These are phyloP conservation scores for Gallirallus australis DNA, from an alignment of 2,797 vertebrate genomes.

Conservation along the genomic window DNA sequence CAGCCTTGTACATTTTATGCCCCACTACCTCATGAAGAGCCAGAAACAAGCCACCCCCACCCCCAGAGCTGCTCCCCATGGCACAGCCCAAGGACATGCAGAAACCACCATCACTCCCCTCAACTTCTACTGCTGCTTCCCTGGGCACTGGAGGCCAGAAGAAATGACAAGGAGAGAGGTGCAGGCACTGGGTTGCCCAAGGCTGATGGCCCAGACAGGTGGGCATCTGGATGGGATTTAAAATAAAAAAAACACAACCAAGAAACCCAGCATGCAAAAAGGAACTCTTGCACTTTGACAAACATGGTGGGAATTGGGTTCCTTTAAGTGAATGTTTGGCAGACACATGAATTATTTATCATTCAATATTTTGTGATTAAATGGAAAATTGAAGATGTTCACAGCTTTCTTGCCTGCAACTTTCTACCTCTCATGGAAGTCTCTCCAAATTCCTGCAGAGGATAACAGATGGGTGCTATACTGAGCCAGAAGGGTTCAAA, in stretches of 20 bases:
- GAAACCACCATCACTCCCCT: background rate
- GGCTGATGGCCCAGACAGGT: conserved; percentile 56
- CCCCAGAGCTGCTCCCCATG: background rate
- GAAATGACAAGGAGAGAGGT: conserved; percentile 51
- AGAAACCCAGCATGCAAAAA: background rate
- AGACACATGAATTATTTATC: conserved; percentile 84
- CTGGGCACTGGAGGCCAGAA: background rate
- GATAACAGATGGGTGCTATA: background rate
- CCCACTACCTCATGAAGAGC: background rate
- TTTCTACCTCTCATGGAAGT: background rate
- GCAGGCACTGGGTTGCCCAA: conserved; percentile 1
- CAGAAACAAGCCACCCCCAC: background rate
- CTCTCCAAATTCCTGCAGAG: background rate
- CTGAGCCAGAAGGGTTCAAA: background rate
- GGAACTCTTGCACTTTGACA: conserved; percentile 79
- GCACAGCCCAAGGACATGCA: background rate
- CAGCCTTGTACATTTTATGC: background rate
- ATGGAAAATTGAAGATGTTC: conserved; percentile 78
- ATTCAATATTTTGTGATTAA: conserved; percentile 81
- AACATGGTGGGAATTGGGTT: conserved; percentile 75
- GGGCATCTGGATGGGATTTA: conserved; percentile 65
- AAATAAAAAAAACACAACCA: background rate
- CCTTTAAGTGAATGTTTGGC: conserved; percentile 84
- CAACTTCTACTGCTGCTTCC: background rate
- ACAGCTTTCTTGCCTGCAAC: conserved; percentile 48